Conservation (phyloP, 2,113 vertebrate species). For the Uria aalge region DNA sequence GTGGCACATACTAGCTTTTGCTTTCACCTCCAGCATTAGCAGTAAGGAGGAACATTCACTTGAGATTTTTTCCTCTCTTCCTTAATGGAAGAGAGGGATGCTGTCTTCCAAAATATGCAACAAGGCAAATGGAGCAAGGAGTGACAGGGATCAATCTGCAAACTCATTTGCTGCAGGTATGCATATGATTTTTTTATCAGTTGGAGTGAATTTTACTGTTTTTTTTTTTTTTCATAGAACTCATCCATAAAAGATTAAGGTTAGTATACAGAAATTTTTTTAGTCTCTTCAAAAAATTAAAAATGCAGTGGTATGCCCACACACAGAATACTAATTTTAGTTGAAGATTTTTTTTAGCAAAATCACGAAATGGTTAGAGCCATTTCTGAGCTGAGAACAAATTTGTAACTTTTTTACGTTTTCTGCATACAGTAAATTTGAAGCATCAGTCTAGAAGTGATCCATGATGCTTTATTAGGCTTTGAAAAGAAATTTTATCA, state of each 20-base stretch:
- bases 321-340: slow-evolving; percentile 13
- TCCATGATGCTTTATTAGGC: slow-evolving; percentile 40
- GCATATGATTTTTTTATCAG: background rate
- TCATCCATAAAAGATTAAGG: background rate
- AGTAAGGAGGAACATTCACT: background rate
- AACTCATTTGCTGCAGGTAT: background rate
- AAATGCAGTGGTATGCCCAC: slow-evolving; percentile 6
- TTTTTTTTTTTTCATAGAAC: background rate
- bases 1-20: background rate
- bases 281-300: slow-evolving; percentile 2
- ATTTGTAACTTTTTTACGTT: background rate
- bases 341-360: background rate
- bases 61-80: background rate
- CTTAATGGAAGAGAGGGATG: background rate
- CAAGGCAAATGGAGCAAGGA: background rate
- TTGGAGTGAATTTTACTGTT: background rate
- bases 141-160: background rate
- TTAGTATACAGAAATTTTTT: background rate
- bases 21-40: background rate
- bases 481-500: slow-evolving; percentile 34
- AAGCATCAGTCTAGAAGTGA: background rate
- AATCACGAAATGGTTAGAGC: background rate
- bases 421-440: background rate
- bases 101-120: background rate
- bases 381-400: background rate